A percentile compares a stretch with the other conserved stretches of the same genome.
Conservation (phyloP, 1,140 invertebrate genomes). For the Drosophila sulfurigaster region DNA sequence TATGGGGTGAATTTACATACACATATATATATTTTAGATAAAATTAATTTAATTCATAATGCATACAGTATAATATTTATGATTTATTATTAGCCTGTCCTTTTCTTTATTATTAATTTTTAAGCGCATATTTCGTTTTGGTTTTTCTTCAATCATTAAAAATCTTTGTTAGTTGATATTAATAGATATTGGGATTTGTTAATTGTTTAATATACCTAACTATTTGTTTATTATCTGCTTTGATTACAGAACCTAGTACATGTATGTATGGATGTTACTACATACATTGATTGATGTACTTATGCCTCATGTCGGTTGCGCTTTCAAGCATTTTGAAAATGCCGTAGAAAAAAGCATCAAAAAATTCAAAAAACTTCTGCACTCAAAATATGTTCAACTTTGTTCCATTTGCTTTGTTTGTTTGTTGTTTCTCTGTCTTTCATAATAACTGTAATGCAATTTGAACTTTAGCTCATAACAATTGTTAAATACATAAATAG, state of each 20-base stretch:
- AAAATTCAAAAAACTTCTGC: constrained; percentile 74
- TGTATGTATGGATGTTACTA: constrained; percentile 1
- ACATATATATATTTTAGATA: constrained; percentile 27
- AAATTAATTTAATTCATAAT: constrained; percentile 43
- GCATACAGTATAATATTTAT: constrained; percentile 21
- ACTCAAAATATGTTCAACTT: constrained; percentile 81
- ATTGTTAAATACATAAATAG: constrained; percentile 75
- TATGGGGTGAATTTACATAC: constrained; percentile 58
- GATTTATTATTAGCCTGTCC: constrained; percentile 28
- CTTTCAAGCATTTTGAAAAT: constrained; percentile 46
- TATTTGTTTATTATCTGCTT: constrained; percentile 45
- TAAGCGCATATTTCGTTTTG: constrained; percentile 46
- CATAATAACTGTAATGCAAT: constrained; percentile 69
- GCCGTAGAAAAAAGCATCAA: constrained; percentile 72
- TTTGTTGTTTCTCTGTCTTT: constrained; percentile 16
- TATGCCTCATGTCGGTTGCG: constrained; percentile 13
- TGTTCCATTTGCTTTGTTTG: constrained; percentile 71
- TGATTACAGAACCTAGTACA: constrained; percentile 18
- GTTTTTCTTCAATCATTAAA: constrained; percentile 55
- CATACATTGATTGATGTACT: constrained; percentile 19
- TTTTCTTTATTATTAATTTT: constrained; percentile 27
- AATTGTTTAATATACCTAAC: constrained; percentile 77
- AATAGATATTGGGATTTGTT: constrained; percentile 64
- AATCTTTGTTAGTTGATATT: constrained; percentile 66
- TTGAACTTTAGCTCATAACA: constrained; percentile 83